Evolutionary conservation across 1,140 invertebrate species (phyloP).

Genomic region (Drosophila triauraria): DNA sequence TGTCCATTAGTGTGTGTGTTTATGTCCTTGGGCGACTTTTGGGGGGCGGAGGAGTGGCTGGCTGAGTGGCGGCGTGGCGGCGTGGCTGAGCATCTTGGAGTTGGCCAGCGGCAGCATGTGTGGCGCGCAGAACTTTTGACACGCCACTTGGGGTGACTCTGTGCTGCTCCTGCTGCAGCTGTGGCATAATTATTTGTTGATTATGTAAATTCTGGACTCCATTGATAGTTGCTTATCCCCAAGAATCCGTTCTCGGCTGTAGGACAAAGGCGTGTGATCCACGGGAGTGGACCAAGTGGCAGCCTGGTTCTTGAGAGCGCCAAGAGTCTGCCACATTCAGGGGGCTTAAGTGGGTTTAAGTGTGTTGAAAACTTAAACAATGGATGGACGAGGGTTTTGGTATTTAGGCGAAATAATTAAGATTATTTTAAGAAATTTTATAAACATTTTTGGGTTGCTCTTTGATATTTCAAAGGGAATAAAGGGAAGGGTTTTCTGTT

Average conservation of each 20-base stretch:
- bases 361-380: neutral
- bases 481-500: too few species aligned
- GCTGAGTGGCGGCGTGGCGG: neutral
- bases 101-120: constrained; percentile 50
- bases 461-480: too few species aligned
- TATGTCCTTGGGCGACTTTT: constrained; percentile 31
- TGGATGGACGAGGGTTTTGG: neutral
- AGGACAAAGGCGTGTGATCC: constrained; percentile 15
- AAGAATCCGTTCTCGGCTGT: constrained; percentile 1
- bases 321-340: constrained; percentile 7
- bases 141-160: constrained; percentile 42
- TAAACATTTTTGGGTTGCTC: too few species aligned
- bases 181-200: constrained; percentile 81
- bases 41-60: neutral
- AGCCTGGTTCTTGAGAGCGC: neutral
- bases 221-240: constrained; percentile 64
- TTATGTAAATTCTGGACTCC: constrained; percentile 76
- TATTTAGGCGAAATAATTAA: neutral
- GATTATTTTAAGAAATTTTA: neutral
- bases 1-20: constrained; percentile 72
- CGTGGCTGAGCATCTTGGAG: constrained; percentile 28
- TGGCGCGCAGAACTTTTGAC: constrained; percentile 66
- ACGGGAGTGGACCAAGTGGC: neutral
- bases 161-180: constrained; percentile 47
- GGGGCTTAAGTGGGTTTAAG: neutral